A percentile compares a stretch with the other conserved stretches of the same genome.
Evolutionary conservation across 2,113 vertebrate species (phyloP).

Genomic region (Takifugu flavidus): DNA sequence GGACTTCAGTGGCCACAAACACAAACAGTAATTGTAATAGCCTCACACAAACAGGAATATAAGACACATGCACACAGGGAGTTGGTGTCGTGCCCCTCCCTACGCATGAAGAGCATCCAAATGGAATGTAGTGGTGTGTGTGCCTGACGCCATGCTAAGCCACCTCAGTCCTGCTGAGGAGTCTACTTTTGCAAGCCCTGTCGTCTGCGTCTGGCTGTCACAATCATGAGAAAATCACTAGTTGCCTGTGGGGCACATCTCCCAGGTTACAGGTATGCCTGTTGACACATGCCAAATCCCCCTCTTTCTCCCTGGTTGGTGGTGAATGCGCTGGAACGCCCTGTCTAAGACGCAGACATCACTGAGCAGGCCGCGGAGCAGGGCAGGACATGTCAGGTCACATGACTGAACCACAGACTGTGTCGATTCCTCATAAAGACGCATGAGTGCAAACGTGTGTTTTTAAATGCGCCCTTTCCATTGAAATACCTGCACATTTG

Average conservation of each 20-base stretch:
- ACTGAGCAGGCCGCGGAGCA: slow-evolving; percentile 67
- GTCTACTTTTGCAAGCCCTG: slow-evolving; percentile 72
- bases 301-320: slow-evolving; percentile 68
- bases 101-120: slow-evolving; percentile 58
- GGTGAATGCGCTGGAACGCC: slow-evolving; percentile 72
- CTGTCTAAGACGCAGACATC: slow-evolving; percentile 81
- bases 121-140: slow-evolving; percentile 70
- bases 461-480: too few species aligned
- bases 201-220: slow-evolving; percentile 74
- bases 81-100: slow-evolving; percentile 29
- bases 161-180: slow-evolving; percentile 76
- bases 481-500: too few species aligned
- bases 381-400: slow-evolving; percentile 75
- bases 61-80: slow-evolving; percentile 22
- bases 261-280: slow-evolving; percentile 77
- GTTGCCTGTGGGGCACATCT: slow-evolving; percentile 71
- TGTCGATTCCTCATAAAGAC: slow-evolving; percentile 52
- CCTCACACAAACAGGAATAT: slow-evolving; percentile 44
- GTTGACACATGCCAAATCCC: slow-evolving; percentile 81
- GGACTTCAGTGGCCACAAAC: slow-evolving; percentile 56
- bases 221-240: slow-evolving; percentile 78
- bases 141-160: slow-evolving; percentile 78
- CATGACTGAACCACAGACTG: slow-evolving; percentile 58
- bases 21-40: slow-evolving; percentile 68
- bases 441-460: slow-evolving; percentile 2